Conservation (phyloP, 2,888 invertebrate species). For the Brachyptera risi region DNA sequence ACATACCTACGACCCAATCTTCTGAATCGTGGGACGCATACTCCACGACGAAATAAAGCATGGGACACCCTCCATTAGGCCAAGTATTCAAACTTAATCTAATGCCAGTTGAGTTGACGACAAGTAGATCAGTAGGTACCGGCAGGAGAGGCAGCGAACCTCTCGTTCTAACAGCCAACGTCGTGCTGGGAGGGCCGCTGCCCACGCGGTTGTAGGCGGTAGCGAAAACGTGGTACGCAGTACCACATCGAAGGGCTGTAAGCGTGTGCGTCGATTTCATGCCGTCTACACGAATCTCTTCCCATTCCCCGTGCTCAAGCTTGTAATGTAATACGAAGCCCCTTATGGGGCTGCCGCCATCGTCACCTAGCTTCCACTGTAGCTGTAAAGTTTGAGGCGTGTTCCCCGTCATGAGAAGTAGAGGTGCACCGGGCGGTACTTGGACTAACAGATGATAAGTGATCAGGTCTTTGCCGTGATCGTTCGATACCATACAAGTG, state of each 20-base stretch:
- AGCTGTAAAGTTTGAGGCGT: slow-evolving; percentile 38
- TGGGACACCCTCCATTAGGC: slow-evolving; percentile 39
- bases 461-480: slow-evolving; percentile 35
- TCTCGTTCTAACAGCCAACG: slow-evolving; percentile 37
- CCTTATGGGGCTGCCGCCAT: slow-evolving; percentile 39
- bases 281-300: slow-evolving; percentile 36
- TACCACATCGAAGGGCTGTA: slow-evolving; percentile 36
- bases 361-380: slow-evolving; percentile 41
- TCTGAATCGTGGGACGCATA: slow-evolving; percentile 36
- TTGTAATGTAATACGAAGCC: slow-evolving; percentile 40
- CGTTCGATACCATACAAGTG: slow-evolving; percentile 37
- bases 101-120: slow-evolving; percentile 38
- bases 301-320: slow-evolving; percentile 39
- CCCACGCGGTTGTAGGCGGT: slow-evolving; percentile 38
- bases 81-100: slow-evolving; percentile 38
- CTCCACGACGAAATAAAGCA: slow-evolving; percentile 39
- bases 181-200: slow-evolving; percentile 37
- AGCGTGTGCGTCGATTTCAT: slow-evolving; percentile 35
- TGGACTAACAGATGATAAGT: slow-evolving; percentile 37
- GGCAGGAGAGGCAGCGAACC: slow-evolving; percentile 38
- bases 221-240: slow-evolving; percentile 36
- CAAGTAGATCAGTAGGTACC: slow-evolving; percentile 35
- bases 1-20: slow-evolving; percentile 33
- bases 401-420: slow-evolving; percentile 38
- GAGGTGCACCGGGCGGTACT: slow-evolving; percentile 40